A percentile compares a stretch with the other conserved stretches of the same genome.
phyloP scores from a whole-genome alignment of 1,140 invertebrate species.

The Trachymyrmex cornetzi region DNA sequence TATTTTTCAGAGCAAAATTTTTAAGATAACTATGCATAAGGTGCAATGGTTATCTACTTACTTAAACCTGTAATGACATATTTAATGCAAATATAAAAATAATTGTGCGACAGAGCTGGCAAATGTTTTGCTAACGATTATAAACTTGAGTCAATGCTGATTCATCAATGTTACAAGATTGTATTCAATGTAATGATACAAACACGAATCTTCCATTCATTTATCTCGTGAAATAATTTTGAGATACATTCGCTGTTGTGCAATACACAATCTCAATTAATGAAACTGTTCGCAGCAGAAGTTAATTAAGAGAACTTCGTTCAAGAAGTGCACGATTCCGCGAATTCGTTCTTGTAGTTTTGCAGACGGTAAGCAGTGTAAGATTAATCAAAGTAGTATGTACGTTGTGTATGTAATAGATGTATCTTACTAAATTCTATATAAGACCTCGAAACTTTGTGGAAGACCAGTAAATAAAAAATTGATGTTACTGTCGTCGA shows the following conservation, averaged over 20 bases:
- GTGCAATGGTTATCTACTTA: too few species aligned
- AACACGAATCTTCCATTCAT: not conserved
- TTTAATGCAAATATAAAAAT: not conserved
- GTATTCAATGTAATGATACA: not conserved
- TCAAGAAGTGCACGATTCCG: not conserved
- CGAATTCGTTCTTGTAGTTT: conserved; percentile 32
- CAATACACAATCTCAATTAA: conserved; percentile 34
- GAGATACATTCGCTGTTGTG: not conserved
- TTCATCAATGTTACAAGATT: conserved; percentile 7
- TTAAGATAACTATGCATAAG: too few species aligned
- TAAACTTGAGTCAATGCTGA: not conserved
- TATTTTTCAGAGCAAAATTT: too few species aligned
- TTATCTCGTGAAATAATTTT: conserved; percentile 18
- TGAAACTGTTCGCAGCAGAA: conserved; percentile 20
- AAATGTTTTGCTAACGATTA: not conserved
- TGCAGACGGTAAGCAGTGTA: not conserved
- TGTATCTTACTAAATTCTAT: conserved; percentile 6
- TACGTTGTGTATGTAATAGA: not conserved
- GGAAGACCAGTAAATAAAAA: not conserved
- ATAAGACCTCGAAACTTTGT: conserved; percentile 20
- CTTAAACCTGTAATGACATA: not conserved
- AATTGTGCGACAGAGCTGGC: not conserved
- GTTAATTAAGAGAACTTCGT: conserved; percentile 45
- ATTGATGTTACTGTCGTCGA: conserved; percentile 4
- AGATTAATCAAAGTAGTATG: conserved; percentile 27